Conservation (phyloP, 1,140 invertebrate species). For the Pentalonia nigronervosa region DNA sequence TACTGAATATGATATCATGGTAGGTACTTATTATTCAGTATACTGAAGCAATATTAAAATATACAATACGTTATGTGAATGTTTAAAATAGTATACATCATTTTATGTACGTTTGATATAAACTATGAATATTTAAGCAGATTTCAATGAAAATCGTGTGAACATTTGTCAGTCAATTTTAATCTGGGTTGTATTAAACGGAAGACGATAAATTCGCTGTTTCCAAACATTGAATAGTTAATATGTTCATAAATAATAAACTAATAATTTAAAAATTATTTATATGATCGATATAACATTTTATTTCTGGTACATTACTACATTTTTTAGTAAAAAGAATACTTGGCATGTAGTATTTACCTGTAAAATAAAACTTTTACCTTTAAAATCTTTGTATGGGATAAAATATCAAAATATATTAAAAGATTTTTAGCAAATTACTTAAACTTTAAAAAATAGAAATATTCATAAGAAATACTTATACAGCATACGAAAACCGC, state of each 20-base stretch:
- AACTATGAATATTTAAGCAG: background rate
- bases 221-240: background rate
- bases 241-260: background rate
- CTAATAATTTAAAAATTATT: background rate
- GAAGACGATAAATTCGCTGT: background rate
- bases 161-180: conserved; percentile 1
- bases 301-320: too few relatives aligned
- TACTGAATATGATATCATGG: background rate
- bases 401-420: too few relatives aligned
- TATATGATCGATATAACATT: background rate
- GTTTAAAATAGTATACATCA: conserved; percentile 2
- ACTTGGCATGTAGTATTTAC: too few relatives aligned
- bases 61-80: background rate
- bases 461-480: too few relatives aligned
- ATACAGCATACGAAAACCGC: too few relatives aligned
- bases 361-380: too few relatives aligned
- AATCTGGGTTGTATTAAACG: background rate
- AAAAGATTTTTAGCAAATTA: too few relatives aligned
- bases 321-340: too few relatives aligned
- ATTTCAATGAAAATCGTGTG: background rate
- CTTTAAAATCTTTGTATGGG: too few relatives aligned
- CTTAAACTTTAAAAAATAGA: too few relatives aligned
- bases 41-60: background rate
- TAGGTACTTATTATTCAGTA: background rate
- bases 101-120: background rate